phyloP scores from a whole-genome alignment of 1,140 invertebrate species.

The Eriocheir sinensis region DNA sequence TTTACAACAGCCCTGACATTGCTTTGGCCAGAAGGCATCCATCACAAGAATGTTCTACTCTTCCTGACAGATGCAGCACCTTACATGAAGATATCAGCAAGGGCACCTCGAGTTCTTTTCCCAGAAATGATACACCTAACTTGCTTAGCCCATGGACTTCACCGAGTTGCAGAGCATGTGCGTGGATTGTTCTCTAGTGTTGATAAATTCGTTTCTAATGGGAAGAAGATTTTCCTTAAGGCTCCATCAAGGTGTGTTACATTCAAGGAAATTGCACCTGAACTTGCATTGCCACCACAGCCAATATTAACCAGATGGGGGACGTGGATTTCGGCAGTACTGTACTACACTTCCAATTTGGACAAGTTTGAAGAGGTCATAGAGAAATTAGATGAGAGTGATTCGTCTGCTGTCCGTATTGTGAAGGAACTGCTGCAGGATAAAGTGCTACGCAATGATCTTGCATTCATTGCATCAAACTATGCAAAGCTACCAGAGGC shows the following conservation, averaged over 20 bases:
- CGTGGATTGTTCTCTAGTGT: slow-evolving; percentile 80
- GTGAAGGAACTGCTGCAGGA: slow-evolving; percentile 26
- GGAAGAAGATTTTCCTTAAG: slow-evolving; percentile 81
- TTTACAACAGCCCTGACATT: slow-evolving; percentile 55
- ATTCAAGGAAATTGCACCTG: slow-evolving; percentile 80
- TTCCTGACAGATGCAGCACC: slow-evolving; percentile 80
- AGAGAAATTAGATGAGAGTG: no score
- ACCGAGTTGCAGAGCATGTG: slow-evolving; percentile 81
- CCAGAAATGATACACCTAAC: slow-evolving; percentile 80
- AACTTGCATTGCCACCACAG: slow-evolving; percentile 81
- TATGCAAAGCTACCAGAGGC: slow-evolving; percentile 15
- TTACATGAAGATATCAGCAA: slow-evolving; percentile 80
- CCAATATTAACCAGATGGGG: slow-evolving; percentile 82
- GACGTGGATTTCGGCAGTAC: slow-evolving; percentile 80
- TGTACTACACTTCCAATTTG: slow-evolving; percentile 63
- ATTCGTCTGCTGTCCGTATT: no score
- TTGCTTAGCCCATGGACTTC: slow-evolving; percentile 81
- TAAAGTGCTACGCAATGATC: neutral
- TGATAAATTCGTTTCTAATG: slow-evolving; percentile 78
- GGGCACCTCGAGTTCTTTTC: slow-evolving; percentile 79
- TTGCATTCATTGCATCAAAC: slow-evolving; percentile 28
- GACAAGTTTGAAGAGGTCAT: slow-evolving; percentile 52
- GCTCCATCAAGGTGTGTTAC: slow-evolving; percentile 79
- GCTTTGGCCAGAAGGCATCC: slow-evolving; percentile 39
- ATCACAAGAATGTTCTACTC: slow-evolving; percentile 80